Evolutionary conservation across 2,888 invertebrate species (phyloP).

Genomic region (Drosophila atripex): DNA sequence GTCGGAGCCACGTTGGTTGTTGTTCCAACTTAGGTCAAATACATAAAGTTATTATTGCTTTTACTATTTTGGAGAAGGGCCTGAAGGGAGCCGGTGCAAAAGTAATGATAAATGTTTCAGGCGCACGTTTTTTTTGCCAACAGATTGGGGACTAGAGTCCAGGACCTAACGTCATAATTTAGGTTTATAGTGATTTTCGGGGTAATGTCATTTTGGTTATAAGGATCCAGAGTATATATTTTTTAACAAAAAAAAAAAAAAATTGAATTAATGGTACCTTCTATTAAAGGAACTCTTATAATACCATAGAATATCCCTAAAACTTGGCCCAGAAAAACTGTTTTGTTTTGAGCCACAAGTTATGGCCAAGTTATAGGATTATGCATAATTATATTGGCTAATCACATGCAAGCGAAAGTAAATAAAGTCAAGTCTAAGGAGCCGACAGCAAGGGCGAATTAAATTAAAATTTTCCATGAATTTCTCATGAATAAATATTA

Average conservation of each 20-base stretch:
- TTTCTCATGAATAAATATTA: conserved; percentile 70
- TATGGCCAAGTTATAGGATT: conserved; percentile 21
- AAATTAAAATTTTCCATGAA: conserved; percentile 70
- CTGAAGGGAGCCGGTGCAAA: background rate
- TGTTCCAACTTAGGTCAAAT: conserved; percentile 55
- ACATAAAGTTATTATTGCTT: conserved; percentile 78
- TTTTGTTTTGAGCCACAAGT: conserved; percentile 26
- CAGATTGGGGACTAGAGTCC: background rate
- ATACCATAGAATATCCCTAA: background rate
- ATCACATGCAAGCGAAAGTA: conserved; percentile 59
- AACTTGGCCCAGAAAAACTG: conserved; percentile 73
- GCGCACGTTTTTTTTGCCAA: conserved; percentile 61
- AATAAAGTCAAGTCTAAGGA: background rate
- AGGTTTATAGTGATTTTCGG: conserved; percentile 45
- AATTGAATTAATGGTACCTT: too few species aligned
- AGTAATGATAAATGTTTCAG: conserved; percentile 75
- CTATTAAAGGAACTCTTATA: too few species aligned
- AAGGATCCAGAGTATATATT: too few species aligned
- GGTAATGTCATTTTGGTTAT: background rate
- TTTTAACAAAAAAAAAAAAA: too few species aligned
- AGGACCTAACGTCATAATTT: conserved; percentile 68
- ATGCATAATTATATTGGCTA: conserved; percentile 75
- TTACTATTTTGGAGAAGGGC: conserved; percentile 32
- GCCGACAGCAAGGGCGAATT: conserved; percentile 43
- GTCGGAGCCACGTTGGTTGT: conserved; percentile 1